Evolutionary conservation across 2,113 vertebrate genomes (phyloP), one percentile per base, ranked within the genome.

Genomic region (Callopanchax toddi): DNA sequence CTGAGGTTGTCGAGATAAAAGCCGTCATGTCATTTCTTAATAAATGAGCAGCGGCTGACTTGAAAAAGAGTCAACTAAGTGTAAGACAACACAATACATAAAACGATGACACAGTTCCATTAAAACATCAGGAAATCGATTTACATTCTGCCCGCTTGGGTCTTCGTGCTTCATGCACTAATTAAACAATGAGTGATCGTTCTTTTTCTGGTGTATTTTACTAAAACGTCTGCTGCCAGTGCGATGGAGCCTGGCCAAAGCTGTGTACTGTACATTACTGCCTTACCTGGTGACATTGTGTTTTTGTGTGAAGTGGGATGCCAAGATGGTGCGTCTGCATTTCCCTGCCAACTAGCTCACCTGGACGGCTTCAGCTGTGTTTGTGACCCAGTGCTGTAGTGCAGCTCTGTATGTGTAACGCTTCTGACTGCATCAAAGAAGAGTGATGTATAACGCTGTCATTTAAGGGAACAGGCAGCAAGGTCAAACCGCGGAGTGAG

Each of bases 321-420:
- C 88, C 86, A 90, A 90, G 72, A 81, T 32, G 39, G 80, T 59
- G 72, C 84, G 78, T 62, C 75, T 77, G 85, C 68, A 86, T 70
- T 55, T 67, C 60, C 48, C 74, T 89, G 89, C 89, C 89, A 92
- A n/a, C n/a, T n/a, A 89, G 79, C 83, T 88, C 76, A 92, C 87
- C 91, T 76, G 86, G 68, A 53, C 86, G 89, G 92, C 83, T 91
- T 90, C 84, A 88, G 81, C 83, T 83, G 75, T 22, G 65, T 89
- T 83, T 68, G 57, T 85, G 90, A 90, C 91, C 88, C 72, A 85
- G 84, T 91, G 82, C 61, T 82, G 76, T 56, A 5, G 54, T 45
- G 49, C 57, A 60, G 64, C 60, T 69, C 74, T 59, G 67, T 55
- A 60, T 67, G 72, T 79, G 83, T 78, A 43, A 64, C 62, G 80